These are phyloP conservation scores for Lepidurus apus DNA, from an alignment of 1,140 invertebrate genomes.

Conservation along the genomic window DNA sequence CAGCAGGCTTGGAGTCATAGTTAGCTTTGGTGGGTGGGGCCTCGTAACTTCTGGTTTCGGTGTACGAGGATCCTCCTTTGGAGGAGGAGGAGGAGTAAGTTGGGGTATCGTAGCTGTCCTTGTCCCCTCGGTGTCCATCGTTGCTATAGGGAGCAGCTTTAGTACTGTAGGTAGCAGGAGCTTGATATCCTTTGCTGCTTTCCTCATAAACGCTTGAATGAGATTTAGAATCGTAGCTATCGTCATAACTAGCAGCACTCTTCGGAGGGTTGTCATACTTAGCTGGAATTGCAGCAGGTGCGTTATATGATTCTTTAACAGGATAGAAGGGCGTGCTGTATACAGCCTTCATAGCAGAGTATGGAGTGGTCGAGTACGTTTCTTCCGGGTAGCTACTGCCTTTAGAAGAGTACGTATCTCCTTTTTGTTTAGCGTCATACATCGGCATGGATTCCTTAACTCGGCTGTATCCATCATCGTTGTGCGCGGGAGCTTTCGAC, in stretches of 20 bases:
- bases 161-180: slow-evolving; percentile 1
- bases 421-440: slow-evolving; percentile 12
- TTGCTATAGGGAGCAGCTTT: not conserved
- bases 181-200: slow-evolving; percentile 4
- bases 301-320: slow-evolving; percentile 20
- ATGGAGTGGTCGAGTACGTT: not conserved
- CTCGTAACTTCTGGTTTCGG: not conserved
- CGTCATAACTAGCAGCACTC: not conserved
- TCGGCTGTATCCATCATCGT: not conserved
- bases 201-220: not conserved
- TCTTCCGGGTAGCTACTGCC: not conserved
- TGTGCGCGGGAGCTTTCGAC: not conserved
- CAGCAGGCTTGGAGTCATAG: not conserved
- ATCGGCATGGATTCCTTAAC: not conserved
- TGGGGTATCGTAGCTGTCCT: slow-evolving; percentile 22
- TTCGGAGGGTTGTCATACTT: slow-evolving; percentile 26
- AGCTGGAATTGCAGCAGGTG: not conserved
- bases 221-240: slow-evolving; percentile 6
- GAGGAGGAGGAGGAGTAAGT: not conserved
- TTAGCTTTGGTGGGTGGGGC: not conserved
- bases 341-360: not conserved
- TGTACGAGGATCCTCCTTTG: slow-evolving; percentile 2
- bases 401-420: not conserved
- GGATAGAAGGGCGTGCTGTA: slow-evolving; percentile 17
- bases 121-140: not conserved